phyloP scores from a whole-genome alignment of 2,113 vertebrate genomes.

The Heliornis fulica region DNA sequence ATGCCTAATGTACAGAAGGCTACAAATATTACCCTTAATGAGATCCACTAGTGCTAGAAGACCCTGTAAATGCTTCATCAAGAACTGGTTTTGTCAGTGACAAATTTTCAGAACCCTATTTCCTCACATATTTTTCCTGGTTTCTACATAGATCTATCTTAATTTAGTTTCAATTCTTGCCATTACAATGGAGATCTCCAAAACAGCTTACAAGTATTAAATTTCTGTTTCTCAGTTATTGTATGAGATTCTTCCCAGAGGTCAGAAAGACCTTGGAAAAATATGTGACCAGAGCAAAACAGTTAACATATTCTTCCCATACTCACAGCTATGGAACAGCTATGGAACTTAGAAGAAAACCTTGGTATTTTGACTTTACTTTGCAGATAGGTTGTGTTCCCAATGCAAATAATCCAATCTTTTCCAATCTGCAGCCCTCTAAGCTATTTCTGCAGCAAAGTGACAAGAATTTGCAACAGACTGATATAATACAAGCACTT shows the following conservation, averaged over 20 bases:
- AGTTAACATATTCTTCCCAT: background rate
- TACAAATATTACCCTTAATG: background rate
- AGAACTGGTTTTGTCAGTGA: background rate
- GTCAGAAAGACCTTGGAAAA: background rate
- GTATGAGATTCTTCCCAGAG: background rate
- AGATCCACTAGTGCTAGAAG: background rate
- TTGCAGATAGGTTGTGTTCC: background rate
- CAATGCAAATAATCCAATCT: background rate
- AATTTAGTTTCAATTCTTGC: background rate
- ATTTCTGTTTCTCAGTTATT: background rate
- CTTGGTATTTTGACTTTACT: background rate
- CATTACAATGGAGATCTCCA: background rate
- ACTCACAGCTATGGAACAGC: background rate
- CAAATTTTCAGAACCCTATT: background rate
- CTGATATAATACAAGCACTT: fast-evolving
- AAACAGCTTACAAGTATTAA: background rate
- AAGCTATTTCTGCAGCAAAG: background rate
- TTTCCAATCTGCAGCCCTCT: background rate
- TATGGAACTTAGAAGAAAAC: background rate
- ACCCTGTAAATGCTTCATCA: background rate
- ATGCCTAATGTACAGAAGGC: background rate
- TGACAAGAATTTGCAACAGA: background rate
- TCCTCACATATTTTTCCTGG: background rate
- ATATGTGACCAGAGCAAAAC: background rate
- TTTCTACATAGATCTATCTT: background rate